Evolutionary conservation across 2,888 invertebrate species (phyloP), one percentile per base, ranked within the genome.

Genomic region (Tinea semifulvella): DNA sequence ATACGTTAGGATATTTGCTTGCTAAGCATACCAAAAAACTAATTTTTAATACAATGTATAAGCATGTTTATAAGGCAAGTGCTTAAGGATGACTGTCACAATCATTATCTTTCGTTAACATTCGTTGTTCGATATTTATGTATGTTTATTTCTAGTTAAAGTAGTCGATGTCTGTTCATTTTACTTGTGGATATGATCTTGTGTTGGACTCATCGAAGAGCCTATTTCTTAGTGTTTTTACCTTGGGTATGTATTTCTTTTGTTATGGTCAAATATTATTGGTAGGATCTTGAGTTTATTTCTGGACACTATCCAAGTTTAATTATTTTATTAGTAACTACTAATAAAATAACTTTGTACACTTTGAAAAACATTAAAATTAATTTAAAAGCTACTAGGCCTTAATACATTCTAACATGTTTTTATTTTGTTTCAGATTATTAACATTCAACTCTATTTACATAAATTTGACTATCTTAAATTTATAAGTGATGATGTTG

Each of bases 61-160:
- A 3, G 7, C 11, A 31, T 31, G 13, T 31, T 31, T 13, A 36
- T 36, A 18, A 18, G 16, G 18, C 36, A 36, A 36, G 18, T 18
- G 8, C 18, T 36, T 18, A 36, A 16, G 7, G 16, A 18, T 18
- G 36, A 36, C 36, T 18, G 36, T 36, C 36, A 36, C 36, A 36
- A 36, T 36, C 36, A 18, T 36, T 36, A 36, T 36, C 36, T 36
- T 36, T n/a, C n/a, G n/a, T n/a, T n/a, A n/a, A 14, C 10, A 18
- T 36, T 36, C 36, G 18, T 36, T 36, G 36, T 16, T 18, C 35
- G 16, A 35, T 35, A 35, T 16, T 35, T 35, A 16, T 35, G 16
- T 35, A 8, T 36, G 18, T 36, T 36, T 36, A 18, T 18, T 18
- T 36, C 36, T 36, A 36, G 36, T 36, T 36, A 16, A 36, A 36